Evolutionary conservation across 2,888 invertebrate genomes (phyloP), one percentile per base, ranked within the genome.

Genomic region (Incurvaria masculella): DNA sequence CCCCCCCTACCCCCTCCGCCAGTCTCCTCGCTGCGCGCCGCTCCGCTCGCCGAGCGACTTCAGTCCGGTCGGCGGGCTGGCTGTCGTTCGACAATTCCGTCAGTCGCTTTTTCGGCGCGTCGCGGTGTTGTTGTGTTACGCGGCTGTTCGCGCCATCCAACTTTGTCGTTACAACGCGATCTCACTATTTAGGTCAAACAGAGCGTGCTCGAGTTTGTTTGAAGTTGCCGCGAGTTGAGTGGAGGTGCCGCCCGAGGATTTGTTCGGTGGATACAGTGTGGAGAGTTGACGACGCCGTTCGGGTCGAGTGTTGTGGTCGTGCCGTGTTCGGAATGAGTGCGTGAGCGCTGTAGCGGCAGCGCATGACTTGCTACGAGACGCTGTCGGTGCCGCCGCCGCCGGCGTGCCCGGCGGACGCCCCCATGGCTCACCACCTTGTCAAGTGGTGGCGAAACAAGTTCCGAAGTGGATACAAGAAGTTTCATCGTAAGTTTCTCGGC

Each of bases 381-480:
- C 65, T 79, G 69, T 76, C 74, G 75, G 42, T 49, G 45, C 51
- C 47, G 47, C 23, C 23, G 23, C 66, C 73, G 71, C 68, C 78
- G 76, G 78, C 78, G 75, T 70, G 76, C 69, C 48, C 71, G 70
- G 71, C 69, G 64, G 74, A 72, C 76, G 76, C 74, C 79, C 82
- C 81, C 80, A 86, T 86, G 86, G 86, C 86, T 75, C 84, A 84
- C 79, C 85, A 85, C 81, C 81, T 86, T 69, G 84, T 86, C 73
- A 85, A 85, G 81, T 86, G 86, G 86, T 86, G 86, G 85, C 85
- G 84, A 80, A 83, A 84, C 72, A 85, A 85, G 79, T 84, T 86
- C 79, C 81, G 85, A 72, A 85, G 84, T 79, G 85, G 85, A 78
- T 86, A 86, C 72, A 86, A 84, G 76, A 85, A 85, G 70, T 85